Base-by-base conservation (phyloP, 2,113 vertebrate species). In the Nyctibius bracteatus region DNA sequence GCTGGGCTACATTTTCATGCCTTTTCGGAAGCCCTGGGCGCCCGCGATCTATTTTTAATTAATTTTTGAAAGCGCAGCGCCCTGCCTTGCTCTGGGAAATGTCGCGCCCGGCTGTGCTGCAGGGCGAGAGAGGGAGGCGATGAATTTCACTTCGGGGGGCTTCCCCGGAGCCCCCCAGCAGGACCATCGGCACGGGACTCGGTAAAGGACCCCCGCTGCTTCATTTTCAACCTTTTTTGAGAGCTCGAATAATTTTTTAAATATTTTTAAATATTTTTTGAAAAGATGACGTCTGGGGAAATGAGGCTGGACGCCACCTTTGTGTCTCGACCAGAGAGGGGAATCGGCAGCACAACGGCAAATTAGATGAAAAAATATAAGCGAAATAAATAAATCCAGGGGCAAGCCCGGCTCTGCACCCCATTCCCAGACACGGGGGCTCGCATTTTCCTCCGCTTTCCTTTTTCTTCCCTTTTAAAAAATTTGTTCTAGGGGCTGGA, bases 211-310 rank as follows among this genome's bases (percentile, higher is more conserved):
- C 90, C 93, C 70, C 67, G 25, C 59, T 62, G 92, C 97, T 93
- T 95, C 98, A 95, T 98, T 98, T 98, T 98, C 98, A 89, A 52
- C 71, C 54, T 14, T 75, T 95, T 95, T 92, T 47, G n/a, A 39
- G 20, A 16, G 74, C 72, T 65, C 92, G 37, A 91, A 81, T 11
- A 88, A 99, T 96, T 99, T 99, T 99, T 99, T 97, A 59, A 94
- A 98, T 99, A 99, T 99, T 99, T 99, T 98, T 98, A 98, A 99
- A 98, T 99, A 98, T 99, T 99, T 99, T 99, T 99, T 99, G 99
- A 99, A 99, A 99, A 99, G 98, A 99, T 99, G 99, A 99, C 98
- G 99, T 99, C 98, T 99, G 98, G 98, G 88, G 98, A 99, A 98
- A 98, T 98, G 98, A 95, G 94, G 97, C 96, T 97, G 94, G 97